Base-by-base conservation (phyloP, 2,113 vertebrate genomes). In the Thermophis baileyi region DNA sequence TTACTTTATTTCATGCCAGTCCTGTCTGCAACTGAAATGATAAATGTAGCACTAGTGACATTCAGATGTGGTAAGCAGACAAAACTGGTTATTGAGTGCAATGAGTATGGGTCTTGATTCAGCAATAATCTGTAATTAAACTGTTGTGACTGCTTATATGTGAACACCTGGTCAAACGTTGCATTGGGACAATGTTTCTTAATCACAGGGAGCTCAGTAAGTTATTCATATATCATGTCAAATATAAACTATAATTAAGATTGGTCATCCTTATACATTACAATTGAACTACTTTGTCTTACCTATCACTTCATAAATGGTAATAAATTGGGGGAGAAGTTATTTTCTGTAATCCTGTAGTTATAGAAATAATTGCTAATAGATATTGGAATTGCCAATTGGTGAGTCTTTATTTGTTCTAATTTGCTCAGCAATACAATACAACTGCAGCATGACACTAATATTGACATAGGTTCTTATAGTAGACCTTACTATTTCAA, bases 21-120 rank as follows among this genome's bases (percentile, higher is more conserved):
- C 50, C 91, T 94, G 53, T 20, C 90, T 89, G 74, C n/a, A 94
- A 93, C 11, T 12, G 60, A 88, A 96, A n/a, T 93, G 54, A 92
- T 87, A n/a, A 88, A 95, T 50, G 53, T 94, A 91, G 91, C 85
- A 54, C 90, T 95, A 94, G 95, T 90, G 44, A 88, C 40, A 30
- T 91, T 95, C 94, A 94, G 92, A 91, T 94, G 90, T 54, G 91
- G 94, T 91, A 91, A 95, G 25, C 47, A 92, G 93, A 87, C 87
- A 88, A 95, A 95, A 95, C 91, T 91, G 57, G 93, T 95, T 95
- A 96, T 95, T 95, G 96, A 96, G 91, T 91, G 93, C 92, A 93
- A 89, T 63, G 55, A 94, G 50, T 88, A 46, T 81, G 69, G 63
- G 93, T 93, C 95, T 94, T 94, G 81, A 81, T 85, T 89, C 46